Base-by-base conservation (phyloP, 2,113 vertebrate genomes). In the Cyanoderma ruficeps region DNA sequence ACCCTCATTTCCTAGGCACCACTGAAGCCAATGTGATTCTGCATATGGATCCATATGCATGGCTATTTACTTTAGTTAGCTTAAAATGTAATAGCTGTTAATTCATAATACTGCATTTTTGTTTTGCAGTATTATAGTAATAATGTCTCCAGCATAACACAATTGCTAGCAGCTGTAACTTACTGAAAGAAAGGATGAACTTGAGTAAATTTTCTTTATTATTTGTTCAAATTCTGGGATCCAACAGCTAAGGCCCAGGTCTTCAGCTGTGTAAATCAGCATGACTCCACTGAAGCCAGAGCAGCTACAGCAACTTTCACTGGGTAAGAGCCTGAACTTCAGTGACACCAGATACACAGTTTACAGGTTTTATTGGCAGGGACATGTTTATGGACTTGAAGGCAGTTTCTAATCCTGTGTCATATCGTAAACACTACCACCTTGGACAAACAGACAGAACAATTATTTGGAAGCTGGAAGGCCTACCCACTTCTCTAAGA, bases 371-470 rank as follows among this genome's bases (percentile, higher is more conserved):
- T 89, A 95, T 47, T 42, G 59, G 82, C 77, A 94, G 93, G 47
- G 57, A 75, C 44, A 85, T 31, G 24, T 57, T 96, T 94, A 87
- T 57, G 87, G 93, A 94, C 83, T 96, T 31, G 27, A 74, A 57
- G 68, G 91, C 44, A 76, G 78, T 84, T 96, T 94, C 47, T 77
- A 91, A 90, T 59, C 71, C 49, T 89, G 46, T 85, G 68, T 93
- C n/a, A 56, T 97, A 96, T 96, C 8, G 41, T 68, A 96, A 97
- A 87, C 56, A 46, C 55, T 75, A 71, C 64, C 21, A 44, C 76
- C 61, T 63, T 79, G 47, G 53, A 93, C 76, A 96, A 63, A 92
- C 35, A 78, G 49, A 67, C 46, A 86, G 24, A 83, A 79, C 61
- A 68, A 57, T 81, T 59, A 57, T 59, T 56, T 79, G 79, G 74